phyloP scores from a whole-genome alignment of 2,797 vertebrate genomes.

The Emys orbicularis region DNA sequence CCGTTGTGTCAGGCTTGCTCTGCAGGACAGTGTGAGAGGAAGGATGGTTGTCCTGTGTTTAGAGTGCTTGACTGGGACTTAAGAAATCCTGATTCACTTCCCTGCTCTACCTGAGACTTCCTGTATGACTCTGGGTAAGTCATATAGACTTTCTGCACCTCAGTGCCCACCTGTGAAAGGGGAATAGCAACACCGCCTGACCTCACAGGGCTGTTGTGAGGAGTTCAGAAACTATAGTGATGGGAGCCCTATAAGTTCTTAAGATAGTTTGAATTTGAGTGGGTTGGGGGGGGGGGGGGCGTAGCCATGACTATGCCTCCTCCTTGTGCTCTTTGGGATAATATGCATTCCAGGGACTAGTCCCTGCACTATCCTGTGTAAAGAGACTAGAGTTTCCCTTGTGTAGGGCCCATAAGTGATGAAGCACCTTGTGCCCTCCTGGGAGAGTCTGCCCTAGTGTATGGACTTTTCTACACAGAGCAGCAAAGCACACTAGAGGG shows the following conservation, averaged over 20 bases:
- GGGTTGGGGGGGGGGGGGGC: accelerated
- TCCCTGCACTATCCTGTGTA: not conserved
- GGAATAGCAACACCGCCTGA: not conserved
- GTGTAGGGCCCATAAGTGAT: not conserved
- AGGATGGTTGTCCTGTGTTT: not conserved
- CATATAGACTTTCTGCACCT: not conserved
- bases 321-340: not conserved
- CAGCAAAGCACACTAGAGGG: not conserved
- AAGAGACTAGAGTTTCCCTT: not conserved
- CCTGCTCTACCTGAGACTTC: not conserved
- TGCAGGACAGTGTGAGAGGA: not conserved
- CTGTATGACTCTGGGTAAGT: not conserved
- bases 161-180: not conserved
- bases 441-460: not conserved
- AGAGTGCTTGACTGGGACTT: too few relatives aligned
- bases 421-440: not conserved
- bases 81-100: not conserved
- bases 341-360: not conserved
- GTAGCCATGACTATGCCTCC: not conserved
- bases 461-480: not conserved
- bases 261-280: not conserved
- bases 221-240: not conserved
- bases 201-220: not conserved
- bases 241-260: not conserved
- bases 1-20: too few relatives aligned